Conservation (phyloP, 2,113 vertebrate species). For the Alexandromys fortis region DNA sequence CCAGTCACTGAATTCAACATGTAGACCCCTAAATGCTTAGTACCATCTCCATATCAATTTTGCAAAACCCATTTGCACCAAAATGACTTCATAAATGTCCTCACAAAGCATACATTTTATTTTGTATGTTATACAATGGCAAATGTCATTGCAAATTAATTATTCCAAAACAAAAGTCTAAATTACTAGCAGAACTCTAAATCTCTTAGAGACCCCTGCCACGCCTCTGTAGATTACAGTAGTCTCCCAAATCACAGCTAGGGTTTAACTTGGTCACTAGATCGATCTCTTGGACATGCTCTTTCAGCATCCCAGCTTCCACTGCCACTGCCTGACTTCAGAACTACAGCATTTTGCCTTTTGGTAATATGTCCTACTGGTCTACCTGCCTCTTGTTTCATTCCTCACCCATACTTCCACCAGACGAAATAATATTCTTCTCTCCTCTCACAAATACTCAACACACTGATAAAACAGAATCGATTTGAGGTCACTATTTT, state of each 20-base stretch:
- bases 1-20: neutral
- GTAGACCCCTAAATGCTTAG: neutral
- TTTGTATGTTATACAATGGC: neutral
- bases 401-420: neutral
- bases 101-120: neutral
- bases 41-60: neutral
- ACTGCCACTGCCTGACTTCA: neutral
- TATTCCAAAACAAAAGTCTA: neutral
- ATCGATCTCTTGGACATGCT: neutral
- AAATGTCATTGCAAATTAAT: no score
- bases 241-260: neutral
- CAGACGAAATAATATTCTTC: neutral
- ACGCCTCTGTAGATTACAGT: neutral
- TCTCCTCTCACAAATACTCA: neutral
- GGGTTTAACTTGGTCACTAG: neutral
- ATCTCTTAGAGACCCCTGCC: neutral
- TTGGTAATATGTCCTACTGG: neutral
- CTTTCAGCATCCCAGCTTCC: neutral
- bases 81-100: slow-evolving; percentile 9
- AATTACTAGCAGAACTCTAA: neutral
- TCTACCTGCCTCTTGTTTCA: neutral
- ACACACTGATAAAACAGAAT: neutral
- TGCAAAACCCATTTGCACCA: neutral
- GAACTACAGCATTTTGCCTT: neutral
- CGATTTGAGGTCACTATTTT: neutral